Percentiles rank a stretch among this genome's conserved stretches.
These are phyloP conservation scores for Pseudois nayaur DNA, from an alignment of 2,113 vertebrate species.

Conservation along the genomic window DNA sequence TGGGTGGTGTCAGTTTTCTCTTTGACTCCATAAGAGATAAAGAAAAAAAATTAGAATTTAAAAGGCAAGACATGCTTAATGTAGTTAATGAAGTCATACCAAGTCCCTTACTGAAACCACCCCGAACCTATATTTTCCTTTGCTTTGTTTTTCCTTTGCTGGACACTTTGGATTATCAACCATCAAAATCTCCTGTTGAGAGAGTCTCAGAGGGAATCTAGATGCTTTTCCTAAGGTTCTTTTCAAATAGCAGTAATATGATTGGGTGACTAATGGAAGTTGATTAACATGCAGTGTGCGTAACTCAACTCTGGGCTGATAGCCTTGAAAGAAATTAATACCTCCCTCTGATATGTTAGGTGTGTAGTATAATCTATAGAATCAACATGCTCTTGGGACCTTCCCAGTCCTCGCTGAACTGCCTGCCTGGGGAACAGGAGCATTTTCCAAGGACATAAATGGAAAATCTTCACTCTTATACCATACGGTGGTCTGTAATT, in stretches of 20 bases:
- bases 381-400: background rate
- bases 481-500: background rate
- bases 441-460: background rate
- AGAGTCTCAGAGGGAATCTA: background rate
- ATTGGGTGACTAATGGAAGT: background rate
- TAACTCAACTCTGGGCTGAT: background rate
- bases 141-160: conserved; percentile 15
- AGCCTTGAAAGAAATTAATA: background rate
- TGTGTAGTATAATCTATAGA: background rate
- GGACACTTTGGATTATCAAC: background rate
- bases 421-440: background rate
- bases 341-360: background rate
- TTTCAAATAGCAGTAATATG: background rate
- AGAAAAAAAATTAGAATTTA: background rate
- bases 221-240: background rate
- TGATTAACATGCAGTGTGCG: background rate
- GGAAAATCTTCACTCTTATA: background rate
- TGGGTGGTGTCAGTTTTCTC: background rate
- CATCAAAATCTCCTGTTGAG: background rate
- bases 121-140: background rate
- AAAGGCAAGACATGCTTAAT: background rate
- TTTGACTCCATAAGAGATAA: background rate
- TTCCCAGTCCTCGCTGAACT: background rate
- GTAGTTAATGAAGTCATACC: background rate
- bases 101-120: background rate